A percentile compares a stretch with the other conserved stretches of the same genome.
Conservation (phyloP, 1,140 invertebrate genomes). For the Nephila pilipes region DNA sequence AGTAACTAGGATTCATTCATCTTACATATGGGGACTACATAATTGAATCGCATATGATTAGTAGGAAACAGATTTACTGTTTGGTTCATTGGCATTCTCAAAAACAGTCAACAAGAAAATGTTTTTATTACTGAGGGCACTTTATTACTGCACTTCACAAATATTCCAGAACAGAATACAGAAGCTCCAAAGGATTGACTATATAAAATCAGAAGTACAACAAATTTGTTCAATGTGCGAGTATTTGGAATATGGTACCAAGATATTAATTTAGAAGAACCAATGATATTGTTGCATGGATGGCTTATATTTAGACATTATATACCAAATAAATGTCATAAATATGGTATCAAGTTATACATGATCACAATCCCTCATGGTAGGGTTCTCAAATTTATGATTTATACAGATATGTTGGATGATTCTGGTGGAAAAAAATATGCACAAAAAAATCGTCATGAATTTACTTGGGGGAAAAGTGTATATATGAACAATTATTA, state of each 20-base stretch:
- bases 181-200: neutral
- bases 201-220: slow-evolving; percentile 21
- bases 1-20: no score
- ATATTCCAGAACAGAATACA: no score
- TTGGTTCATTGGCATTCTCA: no score
- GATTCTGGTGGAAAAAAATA: slow-evolving; percentile 6
- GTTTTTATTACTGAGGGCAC: no score
- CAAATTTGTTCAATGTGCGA: slow-evolving; percentile 15
- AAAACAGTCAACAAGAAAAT: no score
- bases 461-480: slow-evolving; percentile 34
- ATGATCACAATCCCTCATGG: neutral
- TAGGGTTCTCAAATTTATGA: slow-evolving; percentile 18
- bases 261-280: slow-evolving; percentile 80
- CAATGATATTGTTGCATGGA: slow-evolving; percentile 81
- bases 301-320: slow-evolving; percentile 80
- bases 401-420: slow-evolving; percentile 20
- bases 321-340: slow-evolving; percentile 79
- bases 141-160: no score
- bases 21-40: no score
- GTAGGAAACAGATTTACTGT: no score
- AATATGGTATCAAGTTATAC: slow-evolving; percentile 64
- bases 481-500: no score
- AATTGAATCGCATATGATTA: no score
- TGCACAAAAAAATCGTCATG: slow-evolving; percentile 21
- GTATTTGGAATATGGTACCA: slow-evolving; percentile 77